These are phyloP conservation scores for Bhutanitis thaidina DNA, from an alignment of 2,888 invertebrate species.

Conservation along the genomic window DNA sequence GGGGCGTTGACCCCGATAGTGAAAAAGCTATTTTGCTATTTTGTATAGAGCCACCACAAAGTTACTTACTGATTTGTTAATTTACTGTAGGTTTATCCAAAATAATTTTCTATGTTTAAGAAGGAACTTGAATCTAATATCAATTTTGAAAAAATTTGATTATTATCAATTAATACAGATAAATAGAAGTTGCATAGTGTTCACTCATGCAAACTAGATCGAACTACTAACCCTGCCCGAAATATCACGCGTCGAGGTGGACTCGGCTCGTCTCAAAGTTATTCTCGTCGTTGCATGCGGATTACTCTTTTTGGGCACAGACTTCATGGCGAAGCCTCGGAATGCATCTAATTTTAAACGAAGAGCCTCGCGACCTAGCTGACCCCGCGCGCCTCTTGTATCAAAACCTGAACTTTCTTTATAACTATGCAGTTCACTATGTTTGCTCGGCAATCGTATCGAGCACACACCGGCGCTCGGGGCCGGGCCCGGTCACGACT, in stretches of 20 bases:
- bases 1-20: conserved; percentile 51
- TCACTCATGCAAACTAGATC: conserved; percentile 31
- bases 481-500: conserved; percentile 72
- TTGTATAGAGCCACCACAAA: conserved; percentile 4
- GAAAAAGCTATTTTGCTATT: conserved; percentile 11
- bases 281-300: conserved; percentile 63
- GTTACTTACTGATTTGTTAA: background rate
- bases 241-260: conserved; percentile 61
- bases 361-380: conserved; percentile 76
- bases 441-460: conserved; percentile 72
- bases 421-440: conserved; percentile 70
- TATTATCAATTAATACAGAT: conserved; percentile 39
- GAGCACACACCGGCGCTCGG: conserved; percentile 65
- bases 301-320: conserved; percentile 55
- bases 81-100: no score
- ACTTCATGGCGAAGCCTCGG: conserved; percentile 64
- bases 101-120: background rate
- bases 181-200: conserved; percentile 23
- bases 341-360: conserved; percentile 79
- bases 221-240: conserved; percentile 73
- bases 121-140: background rate
- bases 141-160: conserved; percentile 1
- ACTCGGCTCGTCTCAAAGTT: conserved; percentile 56
- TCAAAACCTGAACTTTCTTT: conserved; percentile 80
- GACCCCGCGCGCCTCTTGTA: conserved; percentile 74